Percentiles rank a stretch among this genome's conserved stretches.
These are phyloP conservation scores for Pseudonaja textilis DNA, from an alignment of 2,113 vertebrate species.

Conservation along the genomic window DNA sequence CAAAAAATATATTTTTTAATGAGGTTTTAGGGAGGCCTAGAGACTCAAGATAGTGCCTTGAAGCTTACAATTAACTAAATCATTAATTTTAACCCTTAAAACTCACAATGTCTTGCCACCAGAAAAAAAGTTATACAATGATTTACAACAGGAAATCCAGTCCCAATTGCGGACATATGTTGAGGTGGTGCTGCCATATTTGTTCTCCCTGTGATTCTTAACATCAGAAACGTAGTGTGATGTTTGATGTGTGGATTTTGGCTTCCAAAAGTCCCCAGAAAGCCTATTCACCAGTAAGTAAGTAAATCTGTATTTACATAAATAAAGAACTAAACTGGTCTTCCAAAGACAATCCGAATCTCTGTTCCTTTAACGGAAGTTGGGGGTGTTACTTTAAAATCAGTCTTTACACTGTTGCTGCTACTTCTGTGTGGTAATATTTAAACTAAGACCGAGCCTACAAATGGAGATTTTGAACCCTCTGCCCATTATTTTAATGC, in stretches of 20 bases:
- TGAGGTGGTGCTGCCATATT: no score
- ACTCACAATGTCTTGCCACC: no score
- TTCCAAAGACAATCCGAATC: not conserved
- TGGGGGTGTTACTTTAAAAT: not conserved
- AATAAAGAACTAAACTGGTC: not conserved
- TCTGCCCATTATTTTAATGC: slow-evolving; percentile 42
- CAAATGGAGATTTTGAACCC: slow-evolving; percentile 44
- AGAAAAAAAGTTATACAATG: no score
- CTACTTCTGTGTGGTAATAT: not conserved
- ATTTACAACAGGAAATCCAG: no score
- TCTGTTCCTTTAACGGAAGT: not conserved
- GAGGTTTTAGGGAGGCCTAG: not conserved
- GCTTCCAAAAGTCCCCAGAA: not conserved
- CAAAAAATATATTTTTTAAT: not conserved
- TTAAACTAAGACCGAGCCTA: not conserved
- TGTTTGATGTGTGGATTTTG: not conserved
- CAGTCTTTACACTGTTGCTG: not conserved
- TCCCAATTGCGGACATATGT: no score
- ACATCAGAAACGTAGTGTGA: not conserved
- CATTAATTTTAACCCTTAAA: not conserved
- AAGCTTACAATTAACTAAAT: not conserved
- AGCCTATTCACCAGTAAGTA: not conserved
- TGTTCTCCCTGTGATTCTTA: no score
- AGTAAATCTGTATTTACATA: not conserved
- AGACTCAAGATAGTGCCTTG: not conserved